A percentile compares a stretch with the other conserved stretches of the same genome.
Conservation (phyloP, 1,140 invertebrate genomes). For the Zophobas morio region DNA sequence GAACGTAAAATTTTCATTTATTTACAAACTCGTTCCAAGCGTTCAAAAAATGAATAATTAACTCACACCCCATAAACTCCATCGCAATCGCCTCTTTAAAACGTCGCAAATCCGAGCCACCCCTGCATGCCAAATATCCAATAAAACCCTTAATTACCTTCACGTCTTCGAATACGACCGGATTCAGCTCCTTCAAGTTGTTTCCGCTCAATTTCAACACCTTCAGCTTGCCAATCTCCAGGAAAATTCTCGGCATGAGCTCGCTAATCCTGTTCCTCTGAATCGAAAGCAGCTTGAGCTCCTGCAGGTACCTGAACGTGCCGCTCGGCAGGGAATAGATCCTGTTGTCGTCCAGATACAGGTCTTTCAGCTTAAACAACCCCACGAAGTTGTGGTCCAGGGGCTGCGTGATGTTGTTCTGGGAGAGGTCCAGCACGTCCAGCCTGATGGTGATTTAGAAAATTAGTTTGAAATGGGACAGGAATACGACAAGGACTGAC, state of each 20-base stretch:
- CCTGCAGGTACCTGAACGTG: conserved; percentile 79
- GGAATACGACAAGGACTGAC: no score
- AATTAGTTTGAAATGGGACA: no score
- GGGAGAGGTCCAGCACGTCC: conserved; percentile 78
- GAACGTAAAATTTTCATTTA: no score
- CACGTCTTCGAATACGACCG: conserved; percentile 85
- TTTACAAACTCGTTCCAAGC: no score
- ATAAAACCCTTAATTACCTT: conserved; percentile 67
- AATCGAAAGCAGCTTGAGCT: conserved; percentile 78
- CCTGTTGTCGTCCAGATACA: conserved; percentile 89
- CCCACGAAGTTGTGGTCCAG: conserved; percentile 87
- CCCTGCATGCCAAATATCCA: neutral
- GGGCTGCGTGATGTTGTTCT: conserved; percentile 83
- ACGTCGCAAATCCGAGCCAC: neutral
- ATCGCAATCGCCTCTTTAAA: neutral
- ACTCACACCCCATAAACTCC: neutral
- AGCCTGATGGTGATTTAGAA: conserved; percentile 62
- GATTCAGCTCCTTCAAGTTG: conserved; percentile 77
- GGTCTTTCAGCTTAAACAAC: conserved; percentile 82
- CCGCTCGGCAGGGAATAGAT: conserved; percentile 81
- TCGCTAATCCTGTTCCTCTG: conserved; percentile 79
- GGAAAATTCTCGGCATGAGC: conserved; percentile 78
- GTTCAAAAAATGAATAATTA: no score
- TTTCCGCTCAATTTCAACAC: conserved; percentile 83
- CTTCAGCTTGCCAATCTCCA: conserved; percentile 77